Percentiles rank a stretch among this genome's conserved stretches.
Evolutionary conservation across 1,140 invertebrate species (phyloP).

Genomic region (Harpegnathos saltator): DNA sequence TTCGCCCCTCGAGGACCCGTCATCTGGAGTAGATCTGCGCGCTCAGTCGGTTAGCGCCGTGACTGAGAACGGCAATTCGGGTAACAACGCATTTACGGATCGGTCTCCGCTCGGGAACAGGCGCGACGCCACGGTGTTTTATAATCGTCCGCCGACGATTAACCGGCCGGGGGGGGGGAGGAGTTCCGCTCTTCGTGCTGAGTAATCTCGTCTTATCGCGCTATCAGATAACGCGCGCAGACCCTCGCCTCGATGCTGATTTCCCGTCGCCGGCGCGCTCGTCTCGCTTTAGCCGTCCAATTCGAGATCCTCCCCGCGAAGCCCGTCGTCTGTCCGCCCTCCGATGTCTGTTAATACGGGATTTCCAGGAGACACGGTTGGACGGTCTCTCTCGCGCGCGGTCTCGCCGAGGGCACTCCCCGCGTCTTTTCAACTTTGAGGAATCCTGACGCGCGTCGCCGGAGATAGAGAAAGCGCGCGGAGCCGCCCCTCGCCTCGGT

Average conservation of each 20-base stretch:
- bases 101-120: not conserved
- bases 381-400: not conserved
- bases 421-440: conserved; percentile 39
- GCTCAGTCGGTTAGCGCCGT: conserved; percentile 8
- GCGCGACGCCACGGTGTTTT: not conserved
- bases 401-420: conserved; percentile 32
- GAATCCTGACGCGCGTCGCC: conserved; percentile 20
- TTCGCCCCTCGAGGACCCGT: conserved; percentile 41
- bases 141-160: not conserved
- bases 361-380: not conserved
- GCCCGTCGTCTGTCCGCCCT: no score
- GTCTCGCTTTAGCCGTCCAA: no score
- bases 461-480: conserved; percentile 39
- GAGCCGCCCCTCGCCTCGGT: not conserved
- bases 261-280: no score
- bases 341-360: conserved; percentile 25
- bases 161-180: not conserved
- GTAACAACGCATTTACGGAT: conserved; percentile 41
- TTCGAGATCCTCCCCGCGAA: not conserved
- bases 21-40: not conserved
- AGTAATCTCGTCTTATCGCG: no score
- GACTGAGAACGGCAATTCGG: conserved; percentile 52
- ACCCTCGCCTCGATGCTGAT: no score
- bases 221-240: no score
- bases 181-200: not conserved